Conservation (phyloP, 2,113 vertebrate genomes). For the Tachycineta bicolor region DNA sequence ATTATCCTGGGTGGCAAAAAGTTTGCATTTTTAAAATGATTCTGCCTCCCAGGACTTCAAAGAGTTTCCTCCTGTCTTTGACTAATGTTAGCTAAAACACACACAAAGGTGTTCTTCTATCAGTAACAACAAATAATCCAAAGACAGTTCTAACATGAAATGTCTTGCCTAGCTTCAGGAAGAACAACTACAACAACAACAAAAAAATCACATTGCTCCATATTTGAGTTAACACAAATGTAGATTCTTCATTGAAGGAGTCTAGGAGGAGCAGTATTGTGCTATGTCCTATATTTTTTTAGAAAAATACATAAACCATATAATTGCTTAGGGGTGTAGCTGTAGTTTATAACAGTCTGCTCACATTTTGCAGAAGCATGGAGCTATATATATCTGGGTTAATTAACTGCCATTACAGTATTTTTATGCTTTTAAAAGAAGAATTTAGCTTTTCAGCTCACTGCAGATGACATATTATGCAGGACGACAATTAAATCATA, state of each 20-base stretch:
- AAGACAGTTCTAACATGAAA: slow-evolving; percentile 34
- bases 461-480: background rate
- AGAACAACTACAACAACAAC: background rate
- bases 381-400: slow-evolving; percentile 20
- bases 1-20: slow-evolving; percentile 33
- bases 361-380: background rate
- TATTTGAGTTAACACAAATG: background rate
- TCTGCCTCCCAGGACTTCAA: slow-evolving; percentile 47
- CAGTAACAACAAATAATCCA: slow-evolving; percentile 19
- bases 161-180: slow-evolving; percentile 1
- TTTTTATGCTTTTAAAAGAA: background rate
- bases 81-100: slow-evolving; percentile 37
- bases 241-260: background rate
- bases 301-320: background rate
- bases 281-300: background rate
- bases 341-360: background rate
- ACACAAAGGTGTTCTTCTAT: background rate
- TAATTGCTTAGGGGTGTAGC: background rate
- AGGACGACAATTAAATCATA: background rate
- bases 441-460: background rate
- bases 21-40: background rate
- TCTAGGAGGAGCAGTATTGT: background rate
- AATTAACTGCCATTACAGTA: background rate
- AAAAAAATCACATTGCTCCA: background rate
- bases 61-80: slow-evolving; percentile 31